Evolutionary conservation across 2,888 invertebrate genomes (phyloP), one percentile per base, ranked within the genome.

Genomic region (Micoletzkya japonica): DNA sequence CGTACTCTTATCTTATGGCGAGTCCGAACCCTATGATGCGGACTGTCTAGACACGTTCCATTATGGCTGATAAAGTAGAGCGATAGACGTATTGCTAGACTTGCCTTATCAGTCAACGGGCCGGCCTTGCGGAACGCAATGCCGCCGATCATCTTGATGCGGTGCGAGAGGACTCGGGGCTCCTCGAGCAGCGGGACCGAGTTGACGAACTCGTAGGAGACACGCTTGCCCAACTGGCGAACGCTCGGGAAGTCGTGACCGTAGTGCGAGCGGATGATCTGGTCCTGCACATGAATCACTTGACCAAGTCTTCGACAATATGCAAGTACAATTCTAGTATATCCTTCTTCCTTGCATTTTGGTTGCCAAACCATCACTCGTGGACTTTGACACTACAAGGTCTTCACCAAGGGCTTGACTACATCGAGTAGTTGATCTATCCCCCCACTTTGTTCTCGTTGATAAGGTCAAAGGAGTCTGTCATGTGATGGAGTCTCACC

Each of bases 111-210:
- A n/a, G 54, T 34, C 36, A 54, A 10, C 24, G 34, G 24, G 17
- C 32, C 32, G 6, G 32, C 64, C 0, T 26, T 32, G 36, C 37
- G 34, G 37, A 66, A 54, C 32, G 39, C 56, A 17, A 66, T 66
- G 37, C 66, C 66, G 34, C 66, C 66, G 24, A 66, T 66, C 10
- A 37, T 56, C 28, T 66, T 66, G 14, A 56, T 56, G 24, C 66
- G 24, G 3, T 32, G 28, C n/a, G 66, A 66, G 44, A 37, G 54
- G 0, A 30, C 26, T 7, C 37, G 54, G 2, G 66, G 66, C 24
- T 39, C 56, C 30, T 66, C 66, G 30, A 66, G 17, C 1, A 66
- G 34, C 4, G 37, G 28, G 17, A 36, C 28, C 6, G 66, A 54
- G 39, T 66, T 66, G 37, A 44, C 66, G 24, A 66, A 3, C 32